Base-by-base conservation (phyloP, 2,113 vertebrate species). In the Xyrauchen texanus region DNA sequence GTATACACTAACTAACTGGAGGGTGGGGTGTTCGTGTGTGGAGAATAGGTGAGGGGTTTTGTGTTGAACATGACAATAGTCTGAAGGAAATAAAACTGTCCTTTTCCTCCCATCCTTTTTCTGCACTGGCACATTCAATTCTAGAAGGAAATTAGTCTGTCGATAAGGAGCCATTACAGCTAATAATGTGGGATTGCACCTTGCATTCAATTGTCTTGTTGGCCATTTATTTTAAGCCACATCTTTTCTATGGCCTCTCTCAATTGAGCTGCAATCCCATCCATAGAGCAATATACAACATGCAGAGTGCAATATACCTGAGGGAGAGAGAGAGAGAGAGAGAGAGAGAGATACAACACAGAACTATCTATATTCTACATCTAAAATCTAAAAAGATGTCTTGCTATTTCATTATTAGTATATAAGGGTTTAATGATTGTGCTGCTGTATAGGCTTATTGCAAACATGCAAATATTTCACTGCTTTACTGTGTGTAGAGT, bases 131-230 rank as follows among this genome's bases (percentile, higher is more conserved):
- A 79, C 68, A 63, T 82, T 82, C 51, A 73, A 79, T 72, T 62
- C 78, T 34, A 76, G 53, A 67, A 34, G 79, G 66, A 62, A 84
- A 81, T 84, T 55, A 84, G 34, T 44, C 21, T 82, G 83, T 82
- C 81, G 64, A 85, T 82, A 82, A 80, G 73, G 68, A 62, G 68
- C 45, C 77, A 82, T 82, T 80, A 85, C 57, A 74, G 69, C 53
- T 73, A 61, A 68, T 70, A 61, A 74, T 58, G 52, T 57, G 68
- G 68, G 61, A 82, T 60, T 68, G 73, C 62, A 80, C 63, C 55
- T 61, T 79, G 80, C 57, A 68, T 77, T 69, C 63, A 62, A 34
- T 66, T 68, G 63, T 53, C 78, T 80, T 70, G 16, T 13, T 16
- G 46, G 68, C 12, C 73, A 77, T 80, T 81, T 84, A 79, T 84